Evolutionary conservation across 2,113 vertebrate species (phyloP), one percentile per base, ranked within the genome.

Genomic region (Puntigrus tetrazona): DNA sequence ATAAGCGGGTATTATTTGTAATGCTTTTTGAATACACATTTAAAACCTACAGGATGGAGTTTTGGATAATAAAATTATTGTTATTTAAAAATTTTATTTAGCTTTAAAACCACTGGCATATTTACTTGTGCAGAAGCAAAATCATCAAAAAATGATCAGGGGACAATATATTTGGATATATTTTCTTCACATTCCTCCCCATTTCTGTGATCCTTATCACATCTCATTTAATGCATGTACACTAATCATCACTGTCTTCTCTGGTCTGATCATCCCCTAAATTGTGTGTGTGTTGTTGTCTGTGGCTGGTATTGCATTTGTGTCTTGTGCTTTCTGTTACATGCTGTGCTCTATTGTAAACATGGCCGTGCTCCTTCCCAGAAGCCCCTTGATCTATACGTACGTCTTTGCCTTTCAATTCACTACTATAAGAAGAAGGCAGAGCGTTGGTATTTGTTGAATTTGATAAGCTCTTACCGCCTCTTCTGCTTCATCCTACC

Each of bases 381-480:
- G 94, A 95, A 95, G 94, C 92, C 93, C 63, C 90, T 93, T 91
- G 94, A 95, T 90, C 87, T 91, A 92, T 93, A 94, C 84, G 94
- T 95, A 94, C 92, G 94, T 95, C 90, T 92, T 88, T 89, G 86
- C 63, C 82, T 90, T 76, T 86, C 45, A 59, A 67, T 87, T 50
- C 83, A 47, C 82, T 85, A 52, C 50, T 25, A 22, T 88, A 81
- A 77, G 50, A 76, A 80, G 73, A 25, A 73, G 47, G 72, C 65
- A 43, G 55, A 87, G 52, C 73, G 38, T 52, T 73, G 84, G 75
- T 69, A 10, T 80, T 43, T 78, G 59, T n/a, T 18, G 22, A 63
- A 61, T 75, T 67, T 82, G 18, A 85, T 47, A 52, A 57, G 22
- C 50, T 70, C 27, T 70, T n/a, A 74, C 50, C 5, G 7, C 61